Evolutionary conservation across 64 coral and sea anemone genomes (phyloP).

Genomic region (Porites lutea): DNA sequence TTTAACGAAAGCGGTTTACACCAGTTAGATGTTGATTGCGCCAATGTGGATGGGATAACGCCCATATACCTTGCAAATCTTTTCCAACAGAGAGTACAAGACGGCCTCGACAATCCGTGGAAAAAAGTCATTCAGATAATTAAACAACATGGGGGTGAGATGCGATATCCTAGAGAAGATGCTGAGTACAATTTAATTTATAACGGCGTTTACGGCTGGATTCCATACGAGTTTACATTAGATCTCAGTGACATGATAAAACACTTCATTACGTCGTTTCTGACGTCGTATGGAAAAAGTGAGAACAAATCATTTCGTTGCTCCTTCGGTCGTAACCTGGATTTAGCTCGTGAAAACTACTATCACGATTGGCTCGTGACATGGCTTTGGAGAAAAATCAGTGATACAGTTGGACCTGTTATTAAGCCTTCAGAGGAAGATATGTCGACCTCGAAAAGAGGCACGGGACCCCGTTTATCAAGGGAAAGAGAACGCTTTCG

Average conservation of each 20-base stretch:
- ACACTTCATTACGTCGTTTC: not conserved
- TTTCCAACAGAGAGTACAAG: not conserved
- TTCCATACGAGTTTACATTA: not conserved
- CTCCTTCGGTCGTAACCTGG: not conserved
- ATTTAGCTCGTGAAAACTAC: too few species aligned
- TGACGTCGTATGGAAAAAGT: not conserved
- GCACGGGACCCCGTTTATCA: not conserved
- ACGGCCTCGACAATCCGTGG: not conserved
- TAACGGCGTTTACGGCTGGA: not conserved
- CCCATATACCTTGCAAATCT: conserved; percentile 46
- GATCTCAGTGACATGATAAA: not conserved
- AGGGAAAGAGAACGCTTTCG: not conserved
- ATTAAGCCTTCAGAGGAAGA: not conserved
- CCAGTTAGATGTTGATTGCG: not conserved
- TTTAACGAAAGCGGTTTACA: not conserved
- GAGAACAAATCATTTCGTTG: not conserved
- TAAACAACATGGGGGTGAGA: not conserved
- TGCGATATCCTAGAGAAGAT: not conserved
- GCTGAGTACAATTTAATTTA: not conserved
- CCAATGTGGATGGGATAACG: conserved; percentile 36
- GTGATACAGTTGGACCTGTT: too few species aligned
- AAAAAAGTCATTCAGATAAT: not conserved
- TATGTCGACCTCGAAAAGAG: not conserved
- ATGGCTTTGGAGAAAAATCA: too few species aligned
- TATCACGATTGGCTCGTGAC: too few species aligned